Conservation (phyloP, 1,140 invertebrate genomes). For the Apis florea region DNA sequence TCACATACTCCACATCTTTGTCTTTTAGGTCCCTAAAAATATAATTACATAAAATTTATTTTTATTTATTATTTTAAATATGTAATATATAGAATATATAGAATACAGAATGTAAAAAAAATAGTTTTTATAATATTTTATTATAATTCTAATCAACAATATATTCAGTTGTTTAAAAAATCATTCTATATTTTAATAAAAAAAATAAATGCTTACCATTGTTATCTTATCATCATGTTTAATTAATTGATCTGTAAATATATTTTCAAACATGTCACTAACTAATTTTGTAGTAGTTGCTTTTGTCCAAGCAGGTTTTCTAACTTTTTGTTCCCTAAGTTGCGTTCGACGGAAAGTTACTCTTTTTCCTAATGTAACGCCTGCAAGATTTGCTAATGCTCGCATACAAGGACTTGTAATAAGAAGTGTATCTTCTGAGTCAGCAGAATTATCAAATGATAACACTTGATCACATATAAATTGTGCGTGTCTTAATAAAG, state of each 20-base stretch:
- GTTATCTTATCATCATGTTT: slow-evolving; percentile 80
- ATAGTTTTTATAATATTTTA: too few species aligned
- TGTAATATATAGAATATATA: not conserved
- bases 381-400: slow-evolving; percentile 88
- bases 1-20: slow-evolving; percentile 89
- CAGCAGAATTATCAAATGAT: slow-evolving; percentile 86
- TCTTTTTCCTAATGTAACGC: slow-evolving; percentile 87
- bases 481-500: slow-evolving; percentile 89
- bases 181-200: not conserved
- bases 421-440: slow-evolving; percentile 83
- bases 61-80: not conserved
- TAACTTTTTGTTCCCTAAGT: slow-evolving; percentile 78
- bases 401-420: slow-evolving; percentile 89
- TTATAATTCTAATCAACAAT: too few species aligned
- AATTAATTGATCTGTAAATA: slow-evolving; percentile 89
- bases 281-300: slow-evolving; percentile 93
- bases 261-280: slow-evolving; percentile 88
- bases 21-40: slow-evolving; percentile 70
- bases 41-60: not conserved
- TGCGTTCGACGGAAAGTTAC: slow-evolving; percentile 79
- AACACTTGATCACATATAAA: slow-evolving; percentile 93
- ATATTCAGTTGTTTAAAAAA: too few species aligned
- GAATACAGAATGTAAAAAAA: too few species aligned
- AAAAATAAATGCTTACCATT: slow-evolving; percentile 66
- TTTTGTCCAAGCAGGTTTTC: slow-evolving; percentile 84